Conservation (phyloP, 2,797 vertebrate genomes). For the Hydrophis major region DNA sequence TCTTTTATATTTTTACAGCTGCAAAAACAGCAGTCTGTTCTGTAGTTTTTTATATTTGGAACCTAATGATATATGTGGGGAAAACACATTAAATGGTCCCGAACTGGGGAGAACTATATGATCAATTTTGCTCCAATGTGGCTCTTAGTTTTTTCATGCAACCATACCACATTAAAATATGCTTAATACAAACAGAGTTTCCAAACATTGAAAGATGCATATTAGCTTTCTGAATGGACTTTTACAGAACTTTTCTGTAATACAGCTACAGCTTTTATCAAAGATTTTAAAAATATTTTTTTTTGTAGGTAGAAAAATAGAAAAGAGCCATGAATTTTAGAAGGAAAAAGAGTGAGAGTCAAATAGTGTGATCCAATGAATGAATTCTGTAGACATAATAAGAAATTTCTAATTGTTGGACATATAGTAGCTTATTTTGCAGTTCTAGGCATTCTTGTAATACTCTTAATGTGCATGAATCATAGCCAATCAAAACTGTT, state of each 20-base stretch:
- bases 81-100: neutral
- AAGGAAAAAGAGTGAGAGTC: neutral
- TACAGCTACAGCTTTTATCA: neutral
- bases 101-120: neutral
- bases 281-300: neutral
- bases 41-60: neutral
- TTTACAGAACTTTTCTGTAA: neutral
- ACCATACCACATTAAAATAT: neutral
- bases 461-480: neutral
- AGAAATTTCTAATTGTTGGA: neutral
- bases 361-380: neutral
- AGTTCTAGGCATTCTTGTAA: neutral
- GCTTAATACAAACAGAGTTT: neutral
- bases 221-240: neutral
- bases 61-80: neutral
- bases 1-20: neutral
- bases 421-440: neutral
- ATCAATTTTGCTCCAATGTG: neutral
- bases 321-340: neutral
- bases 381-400: neutral
- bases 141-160: neutral
- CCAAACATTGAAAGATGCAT: neutral
- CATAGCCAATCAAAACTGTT: neutral
- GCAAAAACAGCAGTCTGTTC: neutral
- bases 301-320: neutral